Conservation (phyloP, 2,113 vertebrate species). For the Urocolius indicus region DNA sequence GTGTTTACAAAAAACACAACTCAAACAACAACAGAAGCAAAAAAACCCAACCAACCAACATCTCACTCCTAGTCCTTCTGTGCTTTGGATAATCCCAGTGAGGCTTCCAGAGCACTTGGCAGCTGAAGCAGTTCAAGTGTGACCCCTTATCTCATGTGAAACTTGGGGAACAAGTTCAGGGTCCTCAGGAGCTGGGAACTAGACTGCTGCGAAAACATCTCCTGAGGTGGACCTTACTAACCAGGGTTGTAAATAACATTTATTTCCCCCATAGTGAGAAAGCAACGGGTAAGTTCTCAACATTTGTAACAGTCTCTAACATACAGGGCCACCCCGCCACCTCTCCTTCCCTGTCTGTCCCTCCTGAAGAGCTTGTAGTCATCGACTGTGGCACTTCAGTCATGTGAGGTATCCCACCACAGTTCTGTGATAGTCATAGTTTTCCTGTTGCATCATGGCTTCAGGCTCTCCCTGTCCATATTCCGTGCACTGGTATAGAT, state of each 20-base stretch:
- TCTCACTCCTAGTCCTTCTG: background rate
- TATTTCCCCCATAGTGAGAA: background rate
- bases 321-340: no score
- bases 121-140: background rate
- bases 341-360: no score
- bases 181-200: background rate
- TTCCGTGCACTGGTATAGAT: no score
- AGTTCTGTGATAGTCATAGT: no score
- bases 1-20: background rate
- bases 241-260: background rate
- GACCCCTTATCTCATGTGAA: background rate
- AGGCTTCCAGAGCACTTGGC: background rate
- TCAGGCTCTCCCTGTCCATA: no score
- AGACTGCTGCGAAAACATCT: background rate
- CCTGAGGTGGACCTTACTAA: background rate
- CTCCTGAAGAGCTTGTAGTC: no score
- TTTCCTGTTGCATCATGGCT: no score
- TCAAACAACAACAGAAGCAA: background rate
- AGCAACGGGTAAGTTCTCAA: background rate
- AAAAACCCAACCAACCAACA: background rate
- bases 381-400: no score
- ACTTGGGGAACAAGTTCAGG: rapidly evolving
- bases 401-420: no score
- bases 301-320: no score
- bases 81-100: background rate